These are phyloP conservation scores for Phalera bucephala DNA, from an alignment of 2,888 invertebrate genomes.

Conservation along the genomic window DNA sequence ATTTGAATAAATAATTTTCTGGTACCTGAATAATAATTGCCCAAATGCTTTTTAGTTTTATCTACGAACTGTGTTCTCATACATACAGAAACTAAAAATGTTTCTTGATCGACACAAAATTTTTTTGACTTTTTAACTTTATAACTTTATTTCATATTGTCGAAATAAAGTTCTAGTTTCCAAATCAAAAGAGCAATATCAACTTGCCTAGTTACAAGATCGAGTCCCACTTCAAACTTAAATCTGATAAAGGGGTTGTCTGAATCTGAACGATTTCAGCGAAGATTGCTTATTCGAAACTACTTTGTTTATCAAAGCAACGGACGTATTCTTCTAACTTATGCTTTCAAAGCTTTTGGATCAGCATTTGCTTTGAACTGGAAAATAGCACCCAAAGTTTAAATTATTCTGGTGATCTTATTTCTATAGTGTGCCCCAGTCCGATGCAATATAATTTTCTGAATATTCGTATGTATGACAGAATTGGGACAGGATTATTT, in stretches of 20 bases:
- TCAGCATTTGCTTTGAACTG: neutral
- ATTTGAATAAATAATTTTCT: no score
- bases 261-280: constrained; percentile 12
- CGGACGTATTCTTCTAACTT: constrained; percentile 4
- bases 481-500: no score
- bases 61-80: no score
- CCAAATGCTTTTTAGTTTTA: no score
- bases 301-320: constrained; percentile 23
- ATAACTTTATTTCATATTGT: neutral
- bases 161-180: neutral
- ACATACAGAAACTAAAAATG: no score
- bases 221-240: constrained; percentile 26
- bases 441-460: no score
- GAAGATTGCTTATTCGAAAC: constrained; percentile 13
- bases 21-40: no score
- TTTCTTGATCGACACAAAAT: no score
- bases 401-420: no score
- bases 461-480: no score
- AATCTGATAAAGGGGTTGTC: constrained; percentile 33
- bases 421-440: no score
- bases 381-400: neutral
- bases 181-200: constrained; percentile 6
- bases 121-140: neutral
- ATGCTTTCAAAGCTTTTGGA: neutral
- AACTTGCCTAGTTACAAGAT: constrained; percentile 5